Conservation (phyloP, 2,888 invertebrate species). For the Bugula neritina region DNA sequence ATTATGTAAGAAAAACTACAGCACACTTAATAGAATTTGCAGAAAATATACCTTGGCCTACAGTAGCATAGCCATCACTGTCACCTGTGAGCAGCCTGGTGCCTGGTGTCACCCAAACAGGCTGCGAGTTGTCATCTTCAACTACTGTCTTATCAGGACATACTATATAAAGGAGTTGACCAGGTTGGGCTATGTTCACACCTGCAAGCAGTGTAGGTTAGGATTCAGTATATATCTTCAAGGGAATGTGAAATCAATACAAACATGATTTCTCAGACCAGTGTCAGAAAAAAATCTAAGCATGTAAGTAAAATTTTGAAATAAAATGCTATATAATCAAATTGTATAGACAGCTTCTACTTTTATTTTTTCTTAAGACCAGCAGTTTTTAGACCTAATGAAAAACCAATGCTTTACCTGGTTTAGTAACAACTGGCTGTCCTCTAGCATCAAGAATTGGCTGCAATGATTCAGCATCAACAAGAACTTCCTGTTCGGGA, state of each 20-base stretch:
- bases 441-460: slow-evolving; percentile 24
- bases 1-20: too few relatives aligned
- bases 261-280: too few relatives aligned
- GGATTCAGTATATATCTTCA: too few relatives aligned
- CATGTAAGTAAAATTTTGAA: too few relatives aligned
- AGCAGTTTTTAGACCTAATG: too few relatives aligned
- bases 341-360: too few relatives aligned
- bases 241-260: too few relatives aligned
- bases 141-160: slow-evolving; percentile 25
- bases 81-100: slow-evolving; percentile 15
- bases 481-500: slow-evolving; percentile 17
- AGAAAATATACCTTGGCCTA: slow-evolving; percentile 9
- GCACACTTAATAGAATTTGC: too few relatives aligned
- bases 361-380: too few relatives aligned
- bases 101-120: slow-evolving; percentile 27
- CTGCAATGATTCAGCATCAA: not conserved
- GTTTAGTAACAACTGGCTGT: slow-evolving; percentile 13
- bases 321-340: too few relatives aligned
- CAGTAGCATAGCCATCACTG: slow-evolving; percentile 20
- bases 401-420: not conserved
- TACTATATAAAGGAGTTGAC: slow-evolving; percentile 22
- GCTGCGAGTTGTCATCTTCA: slow-evolving; percentile 21
- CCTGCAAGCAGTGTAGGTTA: too few relatives aligned
- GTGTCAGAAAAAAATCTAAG: too few relatives aligned
- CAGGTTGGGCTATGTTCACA: slow-evolving; percentile 14